Conservation (phyloP, 2,113 vertebrate species). For the Carettochelys insculpta region DNA sequence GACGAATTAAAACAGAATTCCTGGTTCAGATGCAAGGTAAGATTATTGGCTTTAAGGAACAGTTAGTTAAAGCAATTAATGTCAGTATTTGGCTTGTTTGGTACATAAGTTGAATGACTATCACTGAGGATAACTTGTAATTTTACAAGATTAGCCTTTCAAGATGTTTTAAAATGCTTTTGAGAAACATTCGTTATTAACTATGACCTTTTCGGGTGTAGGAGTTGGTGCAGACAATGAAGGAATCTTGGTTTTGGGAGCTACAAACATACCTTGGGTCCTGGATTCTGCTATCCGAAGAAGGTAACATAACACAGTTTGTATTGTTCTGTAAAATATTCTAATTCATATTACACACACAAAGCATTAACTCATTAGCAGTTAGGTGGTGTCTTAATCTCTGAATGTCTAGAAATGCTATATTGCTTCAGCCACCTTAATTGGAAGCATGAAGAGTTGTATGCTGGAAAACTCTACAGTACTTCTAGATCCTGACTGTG, state of each 20-base stretch:
- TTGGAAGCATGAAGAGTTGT: neutral
- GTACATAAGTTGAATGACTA: neutral
- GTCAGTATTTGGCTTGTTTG: rapidly evolving
- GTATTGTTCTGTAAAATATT: neutral
- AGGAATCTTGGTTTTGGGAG: conserved; percentile 95
- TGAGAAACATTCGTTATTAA: neutral
- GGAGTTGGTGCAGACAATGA: conserved; percentile 96
- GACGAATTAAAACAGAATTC: conserved; percentile 97
- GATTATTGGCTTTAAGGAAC: neutral
- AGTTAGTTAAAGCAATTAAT: neutral
- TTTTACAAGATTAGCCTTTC: neutral
- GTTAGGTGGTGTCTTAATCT: neutral
- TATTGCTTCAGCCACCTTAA: neutral
- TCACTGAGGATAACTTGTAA: neutral
- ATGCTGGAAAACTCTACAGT: neutral
- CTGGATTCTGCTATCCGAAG: conserved; percentile 97
- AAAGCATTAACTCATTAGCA: neutral
- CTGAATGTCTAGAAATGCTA: neutral
- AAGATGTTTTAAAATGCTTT: neutral
- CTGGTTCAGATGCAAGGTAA: conserved; percentile 98
- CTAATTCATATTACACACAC: neutral
- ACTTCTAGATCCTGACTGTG: neutral
- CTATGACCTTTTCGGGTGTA: conserved; percentile 65
- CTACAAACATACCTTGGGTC: conserved; percentile 98
- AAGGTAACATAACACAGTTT: conserved; percentile 77